Base-by-base conservation (phyloP, 2,797 vertebrate species). In the Setipinna tenuifilis region DNA sequence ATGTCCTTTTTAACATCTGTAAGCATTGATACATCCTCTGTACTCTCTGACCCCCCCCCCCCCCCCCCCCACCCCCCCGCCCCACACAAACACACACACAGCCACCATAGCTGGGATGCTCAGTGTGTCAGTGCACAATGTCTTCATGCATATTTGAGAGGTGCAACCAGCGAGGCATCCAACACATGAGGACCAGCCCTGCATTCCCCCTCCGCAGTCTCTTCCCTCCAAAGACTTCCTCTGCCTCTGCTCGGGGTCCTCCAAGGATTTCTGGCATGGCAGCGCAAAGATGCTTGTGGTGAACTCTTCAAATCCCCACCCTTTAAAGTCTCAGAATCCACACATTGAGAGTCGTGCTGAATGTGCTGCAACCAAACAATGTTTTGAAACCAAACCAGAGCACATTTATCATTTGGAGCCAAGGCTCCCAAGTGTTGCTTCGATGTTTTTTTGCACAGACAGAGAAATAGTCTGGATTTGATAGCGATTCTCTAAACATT, bases 391-490 rank as follows among this genome's bases (percentile, higher is more conserved):
- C 92, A 87, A 93, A 85, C 89, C 91, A 87, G 93, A 90, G 87
- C 90, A 91, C 88, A 86, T 90, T 91, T 94, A 93, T 92, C 87
- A 90, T 89, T 87, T 21, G 61, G 86, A 93, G 93, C 93, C 95
- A 95, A 94, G 91, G 94, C 93, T 94, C 91, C 92, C 87, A 83
- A 89, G 84, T 81, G 57, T 86, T 92, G 92, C 91, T 93, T 93
- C 90, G 83, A 35, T 68, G 87, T 83, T 65, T 83, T 91, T 88
- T 90, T 89, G 88, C 90, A 90, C 90, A 88, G 61, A 1, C 44
- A 89, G 88, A 89, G 92, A 92, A 91, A 89, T 89, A 88, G 91
- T 93, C 93, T 91, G 89, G 87, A 87, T 90, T 92, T 89, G 89
- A 88, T 82, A 80, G 61, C 65, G 54, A 46, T 78, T 54, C 82